Evolutionary conservation across 2,797 vertebrate species (phyloP).

Genomic region (Holocentrus rufus): DNA sequence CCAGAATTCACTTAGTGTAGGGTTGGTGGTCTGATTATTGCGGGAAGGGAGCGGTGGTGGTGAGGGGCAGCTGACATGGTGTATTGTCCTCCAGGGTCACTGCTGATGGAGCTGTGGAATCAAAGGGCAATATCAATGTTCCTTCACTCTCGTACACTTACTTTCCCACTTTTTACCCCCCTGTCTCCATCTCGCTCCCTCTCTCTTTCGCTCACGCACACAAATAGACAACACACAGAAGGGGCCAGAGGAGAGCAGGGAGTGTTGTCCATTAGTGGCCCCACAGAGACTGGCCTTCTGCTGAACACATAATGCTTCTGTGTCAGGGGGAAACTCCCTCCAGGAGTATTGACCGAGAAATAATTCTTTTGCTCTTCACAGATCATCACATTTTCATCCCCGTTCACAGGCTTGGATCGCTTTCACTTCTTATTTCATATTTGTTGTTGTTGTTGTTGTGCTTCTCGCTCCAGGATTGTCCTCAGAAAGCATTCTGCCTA

Average conservation of each 20-base stretch:
- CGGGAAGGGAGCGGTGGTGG: not conserved
- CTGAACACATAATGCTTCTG: constrained; percentile 64
- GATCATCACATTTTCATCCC: constrained; percentile 56
- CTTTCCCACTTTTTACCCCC: constrained; percentile 19
- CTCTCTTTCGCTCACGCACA: not conserved
- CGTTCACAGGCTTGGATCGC: constrained; percentile 18
- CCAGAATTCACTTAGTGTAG: not conserved
- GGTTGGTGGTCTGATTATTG: constrained; percentile 11
- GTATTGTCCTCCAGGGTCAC: constrained; percentile 36
- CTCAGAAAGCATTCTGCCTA: constrained; percentile 19
- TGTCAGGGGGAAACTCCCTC: constrained; percentile 46
- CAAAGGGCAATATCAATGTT: constrained; percentile 36
- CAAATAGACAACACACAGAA: constrained; percentile 21
- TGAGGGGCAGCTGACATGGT: constrained; percentile 21
- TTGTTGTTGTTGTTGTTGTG: constrained; percentile 11
- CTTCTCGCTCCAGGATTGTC: constrained; percentile 22
- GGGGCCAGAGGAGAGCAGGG: constrained; percentile 29
- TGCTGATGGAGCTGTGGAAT: constrained; percentile 49
- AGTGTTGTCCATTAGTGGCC: constrained; percentile 71
- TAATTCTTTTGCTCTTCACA: constrained; percentile 63
- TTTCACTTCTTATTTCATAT: constrained; percentile 38
- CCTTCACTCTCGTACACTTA: constrained; percentile 27
- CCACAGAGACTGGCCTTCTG: constrained; percentile 53
- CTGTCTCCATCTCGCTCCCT: not conserved
- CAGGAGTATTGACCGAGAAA: constrained; percentile 59